phyloP scores from a whole-genome alignment of 2,113 vertebrate genomes.

The Opisthocomus hoazin region DNA sequence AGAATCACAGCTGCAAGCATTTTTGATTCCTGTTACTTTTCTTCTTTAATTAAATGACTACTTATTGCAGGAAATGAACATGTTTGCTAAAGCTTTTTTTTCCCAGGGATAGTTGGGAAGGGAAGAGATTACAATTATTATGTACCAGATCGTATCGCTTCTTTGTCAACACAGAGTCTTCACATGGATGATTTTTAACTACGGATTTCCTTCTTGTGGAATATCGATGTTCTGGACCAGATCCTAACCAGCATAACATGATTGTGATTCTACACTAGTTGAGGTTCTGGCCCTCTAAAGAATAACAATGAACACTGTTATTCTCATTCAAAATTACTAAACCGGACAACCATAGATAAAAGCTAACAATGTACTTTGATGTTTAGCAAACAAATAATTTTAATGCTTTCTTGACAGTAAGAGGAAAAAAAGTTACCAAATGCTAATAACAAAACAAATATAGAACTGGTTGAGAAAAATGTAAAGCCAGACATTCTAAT shows the following conservation, averaged over 20 bases:
- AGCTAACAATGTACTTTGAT: neutral
- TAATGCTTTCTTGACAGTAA: neutral
- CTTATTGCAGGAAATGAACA: slow-evolving; percentile 73
- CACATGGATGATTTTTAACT: neutral
- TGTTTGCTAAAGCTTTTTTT: slow-evolving; percentile 8
- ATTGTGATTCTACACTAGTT: neutral
- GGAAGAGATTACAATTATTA: neutral
- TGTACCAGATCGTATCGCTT: neutral
- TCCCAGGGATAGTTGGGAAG: neutral
- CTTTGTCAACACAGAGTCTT: neutral
- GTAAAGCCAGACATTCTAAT: neutral
- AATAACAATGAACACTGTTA: neutral
- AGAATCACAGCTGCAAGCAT: slow-evolving; percentile 71
- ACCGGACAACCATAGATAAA: neutral
- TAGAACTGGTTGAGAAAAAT: neutral
- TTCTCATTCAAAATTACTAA: neutral
- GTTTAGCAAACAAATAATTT: neutral
- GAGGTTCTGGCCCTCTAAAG: neutral
- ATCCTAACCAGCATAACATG: neutral
- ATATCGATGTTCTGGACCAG: neutral
- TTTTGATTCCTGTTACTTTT: slow-evolving; percentile 81
- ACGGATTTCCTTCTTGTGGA: neutral
- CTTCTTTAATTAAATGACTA: slow-evolving; percentile 80
- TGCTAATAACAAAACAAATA: neutral
- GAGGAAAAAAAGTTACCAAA: neutral